Conservation (phyloP, 2,797 vertebrate species). For the Lerista edwardsae region DNA sequence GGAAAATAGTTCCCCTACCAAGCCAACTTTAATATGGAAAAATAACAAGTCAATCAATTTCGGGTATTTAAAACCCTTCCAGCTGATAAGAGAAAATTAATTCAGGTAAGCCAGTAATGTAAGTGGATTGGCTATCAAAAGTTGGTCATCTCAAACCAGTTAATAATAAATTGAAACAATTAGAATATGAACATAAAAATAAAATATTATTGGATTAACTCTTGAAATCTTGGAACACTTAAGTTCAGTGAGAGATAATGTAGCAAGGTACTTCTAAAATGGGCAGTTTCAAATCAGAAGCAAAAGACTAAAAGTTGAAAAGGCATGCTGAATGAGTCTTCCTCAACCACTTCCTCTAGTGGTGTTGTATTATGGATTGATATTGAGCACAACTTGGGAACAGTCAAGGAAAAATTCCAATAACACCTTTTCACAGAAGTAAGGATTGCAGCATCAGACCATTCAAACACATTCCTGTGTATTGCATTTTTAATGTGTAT, state of each 20-base stretch:
- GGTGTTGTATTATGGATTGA: slow-evolving; percentile 1
- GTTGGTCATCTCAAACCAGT: slow-evolving; percentile 45
- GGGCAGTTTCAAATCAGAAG: not conserved
- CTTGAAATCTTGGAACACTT: slow-evolving; percentile 41
- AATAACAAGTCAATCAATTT: slow-evolving; percentile 15
- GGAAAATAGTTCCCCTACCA: slow-evolving; percentile 11
- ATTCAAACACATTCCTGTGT: slow-evolving; percentile 29
- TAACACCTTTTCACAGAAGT: not conserved
- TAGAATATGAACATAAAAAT: slow-evolving; percentile 28
- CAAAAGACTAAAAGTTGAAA: not conserved
- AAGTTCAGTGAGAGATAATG: slow-evolving; percentile 9
- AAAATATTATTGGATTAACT: slow-evolving; percentile 50
- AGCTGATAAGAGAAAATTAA: not conserved
- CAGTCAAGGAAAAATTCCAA: slow-evolving; percentile 21
- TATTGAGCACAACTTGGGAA: slow-evolving; percentile 5
- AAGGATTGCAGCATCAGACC: slow-evolving; percentile 13
- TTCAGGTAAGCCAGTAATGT: slow-evolving; percentile 45
- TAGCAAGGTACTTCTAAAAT: not conserved
- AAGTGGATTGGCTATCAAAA: slow-evolving; percentile 65
- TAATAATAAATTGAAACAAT: slow-evolving; percentile 14
- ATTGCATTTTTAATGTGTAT: slow-evolving; percentile 49
- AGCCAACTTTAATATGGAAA: slow-evolving; percentile 47
- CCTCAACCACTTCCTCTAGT: slow-evolving; percentile 44
- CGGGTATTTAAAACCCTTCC: slow-evolving; percentile 26
- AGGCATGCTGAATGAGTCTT: slow-evolving; percentile 31